phyloP scores from a whole-genome alignment of 2,888 invertebrate genomes.

The Gasteruption jaculator region DNA sequence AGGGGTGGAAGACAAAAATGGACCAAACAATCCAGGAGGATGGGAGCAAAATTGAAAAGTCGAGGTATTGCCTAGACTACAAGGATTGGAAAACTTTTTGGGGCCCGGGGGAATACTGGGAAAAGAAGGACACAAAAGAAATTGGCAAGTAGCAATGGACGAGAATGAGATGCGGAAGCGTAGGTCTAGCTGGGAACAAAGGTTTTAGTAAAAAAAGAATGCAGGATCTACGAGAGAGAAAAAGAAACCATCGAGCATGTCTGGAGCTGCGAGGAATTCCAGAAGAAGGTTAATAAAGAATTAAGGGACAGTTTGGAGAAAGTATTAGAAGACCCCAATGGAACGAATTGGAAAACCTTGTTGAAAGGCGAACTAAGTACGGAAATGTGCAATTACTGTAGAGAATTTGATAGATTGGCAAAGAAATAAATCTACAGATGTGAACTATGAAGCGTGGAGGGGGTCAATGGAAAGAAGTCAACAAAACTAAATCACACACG shows the following conservation, averaged over 20 bases:
- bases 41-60: slow-evolving; percentile 4
- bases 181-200: slow-evolving; percentile 8
- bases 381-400: too few species aligned
- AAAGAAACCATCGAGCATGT: slow-evolving; percentile 4
- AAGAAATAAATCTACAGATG: too few species aligned
- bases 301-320: background rate
- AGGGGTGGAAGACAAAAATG: background rate
- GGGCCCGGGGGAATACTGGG: slow-evolving; percentile 8
- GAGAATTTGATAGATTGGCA: too few species aligned
- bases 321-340: too few species aligned
- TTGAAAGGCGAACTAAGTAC: too few species aligned
- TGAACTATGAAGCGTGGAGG: too few species aligned
- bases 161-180: slow-evolving; percentile 12
- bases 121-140: background rate
- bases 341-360: too few species aligned
- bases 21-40: slow-evolving; percentile 3
- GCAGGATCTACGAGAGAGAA: slow-evolving; percentile 1
- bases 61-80: slow-evolving; percentile 5
- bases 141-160: slow-evolving; percentile 5
- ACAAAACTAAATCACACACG: too few species aligned
- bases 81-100: background rate
- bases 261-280: background rate
- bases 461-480: too few species aligned
- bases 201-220: background rate
- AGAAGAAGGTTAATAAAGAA: background rate